These are phyloP conservation scores for Ametastegia equiseti DNA, from an alignment of 2,888 invertebrate genomes.

Conservation along the genomic window DNA sequence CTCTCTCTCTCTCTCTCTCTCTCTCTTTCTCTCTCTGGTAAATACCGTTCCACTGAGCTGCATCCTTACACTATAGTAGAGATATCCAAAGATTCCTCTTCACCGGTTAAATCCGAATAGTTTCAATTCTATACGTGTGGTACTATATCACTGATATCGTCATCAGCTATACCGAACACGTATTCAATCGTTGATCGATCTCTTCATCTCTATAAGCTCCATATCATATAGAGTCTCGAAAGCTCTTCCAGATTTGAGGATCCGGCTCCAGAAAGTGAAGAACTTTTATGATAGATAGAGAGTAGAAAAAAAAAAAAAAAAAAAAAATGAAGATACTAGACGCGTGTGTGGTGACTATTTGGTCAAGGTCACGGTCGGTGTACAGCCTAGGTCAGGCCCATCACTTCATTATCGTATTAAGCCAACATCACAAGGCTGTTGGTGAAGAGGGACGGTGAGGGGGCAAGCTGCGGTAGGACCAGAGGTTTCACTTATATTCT, in stretches of 20 bases:
- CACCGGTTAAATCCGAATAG: slow-evolving; percentile 3
- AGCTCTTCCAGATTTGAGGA: too few relatives aligned
- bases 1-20: neutral
- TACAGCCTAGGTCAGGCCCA: slow-evolving; percentile 74
- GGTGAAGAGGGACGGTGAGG: slow-evolving; percentile 4
- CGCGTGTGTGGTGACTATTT: slow-evolving; percentile 42
- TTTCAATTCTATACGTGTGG: neutral
- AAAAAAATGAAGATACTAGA: slow-evolving; percentile 11
- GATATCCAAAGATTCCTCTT: neutral
- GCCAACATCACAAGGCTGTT: slow-evolving; percentile 49
- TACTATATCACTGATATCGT: neutral
- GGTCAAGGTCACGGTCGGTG: slow-evolving; percentile 70
- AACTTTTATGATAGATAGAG: neutral
- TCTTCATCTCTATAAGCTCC: too few relatives aligned
- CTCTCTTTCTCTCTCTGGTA: neutral
- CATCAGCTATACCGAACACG: neutral
- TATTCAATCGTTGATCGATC: too few relatives aligned
- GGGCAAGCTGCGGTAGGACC: slow-evolving; percentile 22
- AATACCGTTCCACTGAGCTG: neutral
- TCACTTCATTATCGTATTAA: slow-evolving; percentile 68
- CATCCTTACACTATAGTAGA: neutral
- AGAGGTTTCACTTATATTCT: slow-evolving; percentile 7
- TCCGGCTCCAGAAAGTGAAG: neutral
- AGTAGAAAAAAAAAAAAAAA: neutral
- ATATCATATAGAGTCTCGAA: too few relatives aligned